Base-by-base conservation (phyloP, 2,113 vertebrate genomes). In the Callionymus lyra region DNA sequence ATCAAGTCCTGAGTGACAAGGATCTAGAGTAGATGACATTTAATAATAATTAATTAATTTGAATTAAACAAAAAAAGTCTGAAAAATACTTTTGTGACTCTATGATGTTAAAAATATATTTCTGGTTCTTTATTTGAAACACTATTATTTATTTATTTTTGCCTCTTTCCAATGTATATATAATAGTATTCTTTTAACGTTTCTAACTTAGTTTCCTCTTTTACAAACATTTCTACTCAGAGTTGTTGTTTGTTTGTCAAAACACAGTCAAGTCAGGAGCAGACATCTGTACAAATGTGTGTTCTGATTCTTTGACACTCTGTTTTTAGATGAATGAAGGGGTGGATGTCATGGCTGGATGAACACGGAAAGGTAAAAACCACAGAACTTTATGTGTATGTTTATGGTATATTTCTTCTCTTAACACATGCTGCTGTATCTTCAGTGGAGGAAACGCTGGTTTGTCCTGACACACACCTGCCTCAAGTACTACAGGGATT, bases 361-460 rank as follows among this genome's bases (percentile, higher is more conserved):
- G 72, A 77, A 27, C 50, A 79, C 31, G 80, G 79, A 40, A 74
- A 83, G 77, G 85, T 87, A 80, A 67, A 59, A 6, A 1, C n/a
- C n/a, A n/a, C n/a, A n/a, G n/a, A n/a, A n/a, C n/a, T n/a, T n/a
- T n/a, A n/a, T n/a, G n/a, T n/a, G n/a, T 0, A 6, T 9, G 3
- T 4, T 49, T 47, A 38, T 21, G 0, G 11, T 31, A 13, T 12
- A 9, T 3, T 31, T 18, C n/a, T 27, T 12, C 12, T 1, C 10
- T 4, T 19, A 6, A 33, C 33, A 3, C 9, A 35, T 16, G 27
- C 12, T 63, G 21, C 65, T 72, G n/a, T 35, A 47, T 41, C 27
- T 1, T 4, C 80, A 99, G 95, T 98, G 94, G 95, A 91, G 81
- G 77, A 97, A 94, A 47, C 91, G 91, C 21, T 99, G 95, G 95